These are phyloP conservation scores for Nyleta sp. DNA, from an alignment of 2,888 invertebrate genomes.

Conservation along the genomic window DNA sequence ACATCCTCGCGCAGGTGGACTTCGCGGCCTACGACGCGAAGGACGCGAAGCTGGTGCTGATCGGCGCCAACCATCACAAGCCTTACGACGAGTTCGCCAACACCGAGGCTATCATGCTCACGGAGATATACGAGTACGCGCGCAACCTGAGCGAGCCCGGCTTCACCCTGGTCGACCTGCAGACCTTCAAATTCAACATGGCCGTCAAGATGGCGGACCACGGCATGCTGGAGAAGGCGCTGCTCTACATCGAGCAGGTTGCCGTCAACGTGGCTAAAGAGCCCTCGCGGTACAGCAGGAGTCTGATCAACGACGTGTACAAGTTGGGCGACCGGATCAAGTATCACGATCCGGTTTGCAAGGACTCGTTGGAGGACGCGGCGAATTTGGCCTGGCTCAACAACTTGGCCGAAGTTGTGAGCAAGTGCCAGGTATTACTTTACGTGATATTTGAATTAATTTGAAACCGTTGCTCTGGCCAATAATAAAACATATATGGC, in stretches of 20 bases:
- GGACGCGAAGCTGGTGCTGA: constrained; percentile 88
- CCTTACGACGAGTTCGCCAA: constrained; percentile 88
- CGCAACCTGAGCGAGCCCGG: constrained; percentile 89
- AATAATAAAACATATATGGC: too few relatives aligned
- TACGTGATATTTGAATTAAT: too few relatives aligned
- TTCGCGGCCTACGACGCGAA: constrained; percentile 83
- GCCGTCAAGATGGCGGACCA: constrained; percentile 90
- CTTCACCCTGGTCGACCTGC: constrained; percentile 87
- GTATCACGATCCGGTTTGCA: constrained; percentile 87
- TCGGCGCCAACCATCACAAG: constrained; percentile 88
- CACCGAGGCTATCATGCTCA: constrained; percentile 95
- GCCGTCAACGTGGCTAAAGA: constrained; percentile 86
- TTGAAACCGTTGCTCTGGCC: too few relatives aligned
- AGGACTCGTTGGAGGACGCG: constrained; percentile 82
- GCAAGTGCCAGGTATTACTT: constrained; percentile 81
- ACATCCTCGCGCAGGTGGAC: constrained; percentile 91
- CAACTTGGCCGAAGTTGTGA: constrained; percentile 82
- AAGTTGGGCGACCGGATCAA: constrained; percentile 86
- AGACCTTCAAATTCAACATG: constrained; percentile 93
- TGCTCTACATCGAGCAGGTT: constrained; percentile 93
- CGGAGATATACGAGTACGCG: constrained; percentile 98
- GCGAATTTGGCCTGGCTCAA: constrained; percentile 85
- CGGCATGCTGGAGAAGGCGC: constrained; percentile 91
- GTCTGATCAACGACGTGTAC: constrained; percentile 83
- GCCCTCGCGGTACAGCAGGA: constrained; percentile 83